Conservation (phyloP, 2,888 invertebrate species). For the Drosophila flavopinicola region DNA sequence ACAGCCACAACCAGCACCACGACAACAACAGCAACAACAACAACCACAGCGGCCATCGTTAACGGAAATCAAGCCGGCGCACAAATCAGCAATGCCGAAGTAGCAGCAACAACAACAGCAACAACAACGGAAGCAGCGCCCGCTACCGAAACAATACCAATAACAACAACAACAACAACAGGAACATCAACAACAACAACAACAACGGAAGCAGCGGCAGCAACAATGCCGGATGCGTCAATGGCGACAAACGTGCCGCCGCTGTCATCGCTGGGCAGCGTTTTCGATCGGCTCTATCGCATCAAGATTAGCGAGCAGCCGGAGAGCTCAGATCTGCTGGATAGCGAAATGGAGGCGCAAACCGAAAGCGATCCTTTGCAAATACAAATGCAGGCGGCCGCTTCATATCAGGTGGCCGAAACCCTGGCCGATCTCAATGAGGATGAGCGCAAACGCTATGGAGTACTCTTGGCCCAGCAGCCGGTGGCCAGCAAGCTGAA, state of each 20-base stretch:
- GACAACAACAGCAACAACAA: conserved; percentile 50
- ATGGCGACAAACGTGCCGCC: conserved; percentile 59
- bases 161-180: conserved; percentile 15
- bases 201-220: conserved; percentile 7
- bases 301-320: conserved; percentile 77
- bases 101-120: conserved; percentile 22
- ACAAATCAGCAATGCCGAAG: conserved; percentile 40
- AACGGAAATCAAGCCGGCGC: conserved; percentile 51
- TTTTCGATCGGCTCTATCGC: conserved; percentile 80
- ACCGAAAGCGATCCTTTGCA: conserved; percentile 31
- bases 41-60: conserved; percentile 18
- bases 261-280: conserved; percentile 45
- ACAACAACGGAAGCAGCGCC: background rate
- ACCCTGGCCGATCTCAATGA: conserved; percentile 67
- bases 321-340: conserved; percentile 1
- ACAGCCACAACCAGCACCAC: conserved; percentile 71
- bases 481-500: conserved; percentile 78
- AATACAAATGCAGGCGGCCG: conserved; percentile 73
- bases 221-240: conserved; percentile 15
- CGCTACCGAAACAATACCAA: conserved; percentile 6
- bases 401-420: conserved; percentile 72
- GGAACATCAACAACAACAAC: background rate
- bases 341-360: too few relatives aligned
- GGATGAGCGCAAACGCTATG: conserved; percentile 58
- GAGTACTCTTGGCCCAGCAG: conserved; percentile 59